Evolutionary conservation across 2,113 vertebrate species (phyloP).

Genomic region (Hassar affinis): DNA sequence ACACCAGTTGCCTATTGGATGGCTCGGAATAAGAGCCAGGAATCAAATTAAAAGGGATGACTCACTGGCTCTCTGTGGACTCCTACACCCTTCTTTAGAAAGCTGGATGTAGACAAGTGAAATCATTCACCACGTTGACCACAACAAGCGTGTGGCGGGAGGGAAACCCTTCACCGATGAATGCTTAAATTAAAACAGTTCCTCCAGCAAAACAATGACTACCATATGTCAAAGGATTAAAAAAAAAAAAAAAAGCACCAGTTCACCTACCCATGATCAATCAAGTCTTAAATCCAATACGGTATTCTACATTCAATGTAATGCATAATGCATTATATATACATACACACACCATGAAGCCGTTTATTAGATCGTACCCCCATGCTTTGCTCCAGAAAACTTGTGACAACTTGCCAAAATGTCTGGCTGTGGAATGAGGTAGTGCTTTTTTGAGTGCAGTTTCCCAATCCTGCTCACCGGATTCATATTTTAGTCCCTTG

Average conservation of each 20-base stretch:
- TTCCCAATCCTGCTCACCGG: not conserved
- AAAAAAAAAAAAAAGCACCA: not conserved
- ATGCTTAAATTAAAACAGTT: not conserved
- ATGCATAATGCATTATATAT: too few species aligned
- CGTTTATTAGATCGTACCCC: not conserved
- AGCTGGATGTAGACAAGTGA: not conserved
- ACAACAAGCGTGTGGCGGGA: conserved; percentile 1
- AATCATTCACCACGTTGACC: not conserved
- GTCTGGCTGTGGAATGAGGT: not conserved
- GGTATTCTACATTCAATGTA: not conserved
- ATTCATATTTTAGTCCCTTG: not conserved
- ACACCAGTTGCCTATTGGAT: conserved; percentile 28
- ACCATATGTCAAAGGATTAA: not conserved
- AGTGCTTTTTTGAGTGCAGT: not conserved
- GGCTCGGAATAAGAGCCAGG: conserved; percentile 55
- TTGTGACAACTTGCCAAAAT: conserved; percentile 30
- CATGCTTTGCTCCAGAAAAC: not conserved
- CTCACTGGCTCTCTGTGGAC: conserved; percentile 62
- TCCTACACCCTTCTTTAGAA: conserved; percentile 47
- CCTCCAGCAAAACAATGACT: not conserved
- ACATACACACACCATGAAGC: not conserved
- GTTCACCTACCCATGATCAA: not conserved
- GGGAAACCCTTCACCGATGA: conserved; percentile 35
- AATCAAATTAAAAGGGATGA: conserved; percentile 68
- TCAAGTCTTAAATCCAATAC: not conserved